Evolutionary conservation across 2,888 invertebrate genomes (phyloP).

Genomic region (Atethmia centrago): DNA sequence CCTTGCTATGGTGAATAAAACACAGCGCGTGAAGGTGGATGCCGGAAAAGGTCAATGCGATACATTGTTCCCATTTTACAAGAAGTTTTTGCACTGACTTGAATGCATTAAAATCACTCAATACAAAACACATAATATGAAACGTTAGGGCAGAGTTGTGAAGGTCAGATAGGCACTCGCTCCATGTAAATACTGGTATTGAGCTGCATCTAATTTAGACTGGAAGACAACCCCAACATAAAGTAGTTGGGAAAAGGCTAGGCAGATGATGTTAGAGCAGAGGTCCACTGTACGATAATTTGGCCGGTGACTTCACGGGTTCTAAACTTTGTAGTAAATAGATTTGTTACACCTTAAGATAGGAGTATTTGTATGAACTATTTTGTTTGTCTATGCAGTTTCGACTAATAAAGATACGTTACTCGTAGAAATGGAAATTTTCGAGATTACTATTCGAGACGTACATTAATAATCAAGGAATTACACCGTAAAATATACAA

Average conservation of each 20-base stretch:
- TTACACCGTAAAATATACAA: conserved; percentile 21
- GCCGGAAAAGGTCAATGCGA: conserved; percentile 69
- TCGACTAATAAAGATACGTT: background rate
- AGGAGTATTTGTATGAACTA: background rate
- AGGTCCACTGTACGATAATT: background rate
- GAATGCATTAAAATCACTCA: conserved; percentile 39
- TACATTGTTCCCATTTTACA: conserved; percentile 68
- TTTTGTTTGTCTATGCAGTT: background rate
- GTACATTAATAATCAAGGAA: conserved; percentile 11
- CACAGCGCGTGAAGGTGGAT: conserved; percentile 35
- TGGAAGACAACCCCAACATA: no score
- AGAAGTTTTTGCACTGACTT: conserved; percentile 37
- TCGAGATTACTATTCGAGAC: background rate
- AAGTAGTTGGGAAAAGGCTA: no score
- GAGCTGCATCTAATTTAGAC: no score
- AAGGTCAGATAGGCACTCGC: no score
- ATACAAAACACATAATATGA: no score
- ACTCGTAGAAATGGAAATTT: conserved; percentile 6
- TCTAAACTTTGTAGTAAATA: background rate
- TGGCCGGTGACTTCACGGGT: background rate
- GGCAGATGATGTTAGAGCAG: background rate
- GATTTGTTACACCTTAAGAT: background rate
- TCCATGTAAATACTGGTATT: no score
- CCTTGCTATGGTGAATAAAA: conserved; percentile 36
- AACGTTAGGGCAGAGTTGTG: background rate